Evolutionary conservation across 2,797 vertebrate genomes (phyloP).

Genomic region (Macropodus opercularis): DNA sequence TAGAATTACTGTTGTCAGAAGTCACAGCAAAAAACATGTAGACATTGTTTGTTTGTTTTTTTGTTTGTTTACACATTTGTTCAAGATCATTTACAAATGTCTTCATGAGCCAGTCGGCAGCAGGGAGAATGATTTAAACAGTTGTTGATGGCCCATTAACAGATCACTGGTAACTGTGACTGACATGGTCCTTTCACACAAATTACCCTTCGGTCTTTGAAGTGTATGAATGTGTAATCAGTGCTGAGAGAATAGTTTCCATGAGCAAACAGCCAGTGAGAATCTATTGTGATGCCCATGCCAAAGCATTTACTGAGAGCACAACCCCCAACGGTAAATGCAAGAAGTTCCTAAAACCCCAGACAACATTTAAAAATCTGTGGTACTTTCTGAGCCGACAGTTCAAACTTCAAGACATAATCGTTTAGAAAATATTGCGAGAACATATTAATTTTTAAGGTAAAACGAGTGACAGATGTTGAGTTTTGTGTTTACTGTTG

Average conservation of each 20-base stretch:
- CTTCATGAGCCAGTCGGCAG: slow-evolving; percentile 24
- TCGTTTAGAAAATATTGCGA: background rate
- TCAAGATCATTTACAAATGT: background rate
- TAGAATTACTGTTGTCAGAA: too few species aligned
- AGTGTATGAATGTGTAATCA: background rate
- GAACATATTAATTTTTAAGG: background rate
- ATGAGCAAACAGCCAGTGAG: background rate
- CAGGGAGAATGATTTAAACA: slow-evolving; percentile 19
- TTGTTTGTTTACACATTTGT: background rate
- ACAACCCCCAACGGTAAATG: slow-evolving; percentile 5
- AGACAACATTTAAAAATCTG: background rate
- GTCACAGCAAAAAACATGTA: background rate
- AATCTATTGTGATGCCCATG: background rate
- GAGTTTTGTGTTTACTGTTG: background rate
- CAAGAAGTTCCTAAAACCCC: background rate
- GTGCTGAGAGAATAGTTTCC: background rate
- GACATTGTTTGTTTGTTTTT: too few species aligned
- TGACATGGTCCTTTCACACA: slow-evolving; percentile 8
- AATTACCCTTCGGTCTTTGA: background rate
- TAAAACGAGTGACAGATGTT: background rate
- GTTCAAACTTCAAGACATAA: background rate
- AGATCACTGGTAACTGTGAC: slow-evolving; percentile 24
- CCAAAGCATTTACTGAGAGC: slow-evolving; percentile 15
- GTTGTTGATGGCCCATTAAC: slow-evolving; percentile 29
- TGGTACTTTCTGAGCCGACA: background rate